A percentile compares a stretch with the other conserved stretches of the same genome.
Evolutionary conservation across 2,113 vertebrate genomes (phyloP).

Genomic region (Dasyurus viverrinus): DNA sequence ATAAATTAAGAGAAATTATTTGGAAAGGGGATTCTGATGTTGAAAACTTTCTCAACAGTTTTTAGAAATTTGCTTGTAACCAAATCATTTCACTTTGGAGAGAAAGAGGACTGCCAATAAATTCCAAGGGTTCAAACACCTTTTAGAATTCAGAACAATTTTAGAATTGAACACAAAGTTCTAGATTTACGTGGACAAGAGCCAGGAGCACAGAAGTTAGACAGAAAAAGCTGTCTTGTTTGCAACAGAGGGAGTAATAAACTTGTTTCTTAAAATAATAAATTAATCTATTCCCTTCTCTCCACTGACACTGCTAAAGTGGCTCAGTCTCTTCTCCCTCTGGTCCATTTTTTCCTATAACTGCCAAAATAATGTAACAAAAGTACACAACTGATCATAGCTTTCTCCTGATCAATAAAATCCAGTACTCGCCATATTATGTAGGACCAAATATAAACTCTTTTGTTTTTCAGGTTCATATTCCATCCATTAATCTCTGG

Average conservation of each 20-base stretch:
- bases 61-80: conserved; percentile 38
- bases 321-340: not conserved
- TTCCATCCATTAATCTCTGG: too few species aligned
- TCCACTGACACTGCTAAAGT: not conserved
- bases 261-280: conserved; percentile 14
- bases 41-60: conserved; percentile 10
- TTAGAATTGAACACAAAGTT: not conserved
- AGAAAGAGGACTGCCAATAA: conserved; percentile 11
- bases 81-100: conserved; percentile 39
- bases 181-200: not conserved
- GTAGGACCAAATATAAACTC: too few species aligned
- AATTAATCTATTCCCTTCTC: not conserved
- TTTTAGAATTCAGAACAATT: not conserved
- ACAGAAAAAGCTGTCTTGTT: not conserved
- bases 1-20: not conserved
- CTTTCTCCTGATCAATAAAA: not conserved
- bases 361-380: not conserved
- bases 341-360: not conserved
- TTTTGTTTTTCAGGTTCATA: too few species aligned
- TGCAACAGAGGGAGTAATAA: not conserved
- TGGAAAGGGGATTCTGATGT: conserved; percentile 20
- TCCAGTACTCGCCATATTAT: too few species aligned
- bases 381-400: not conserved
- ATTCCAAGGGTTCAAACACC: not conserved
- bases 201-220: not conserved